Evolutionary conservation across 2,797 vertebrate species (phyloP), one percentile per base, ranked within the genome.

Genomic region (Clarias platycephalus): DNA sequence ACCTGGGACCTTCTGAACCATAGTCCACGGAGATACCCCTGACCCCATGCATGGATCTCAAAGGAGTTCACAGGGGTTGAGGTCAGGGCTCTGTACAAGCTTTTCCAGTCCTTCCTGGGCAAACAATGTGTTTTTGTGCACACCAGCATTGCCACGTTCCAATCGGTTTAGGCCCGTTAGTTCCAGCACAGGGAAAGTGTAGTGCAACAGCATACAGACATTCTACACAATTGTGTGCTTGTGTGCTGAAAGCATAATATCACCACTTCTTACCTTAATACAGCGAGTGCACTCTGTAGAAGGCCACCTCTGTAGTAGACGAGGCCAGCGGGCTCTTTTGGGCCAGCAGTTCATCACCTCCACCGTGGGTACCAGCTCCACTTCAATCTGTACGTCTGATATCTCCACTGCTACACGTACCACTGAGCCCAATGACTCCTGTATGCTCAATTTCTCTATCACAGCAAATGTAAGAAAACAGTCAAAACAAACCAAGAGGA

Each of bases 331-430:
- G 81, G 93, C 93, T 88, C 94, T 96, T 86, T 92, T 88, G 0
- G 94, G 93, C 95, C 96, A 96, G 90, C 89, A 89, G 12, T 93
- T 94, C 86, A 95, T 94, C 80, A 96, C 93, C 89, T 96, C 95
- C 86, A 96, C 91, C 0, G 93, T 80, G 12, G 95, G 96, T 28
- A 91, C 93, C 88, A 97, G 90, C 86, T 96, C 94, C 55, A 94
- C 91, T 55, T 96, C 95, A 0, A 95, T 93, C 37, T 88, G 94
- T 68, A 86, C 89, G 37, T 89, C 83, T 4, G 93, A 91, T 0
- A 95, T 97, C 92, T 96, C 95, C 91, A 97, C 87, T 15, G 93
- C 93, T 88, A 96, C 90, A 18, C 90, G 88, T 2, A 95, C 91
- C 4, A 91, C 89, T 0, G 94, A 84, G 63, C 92, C 91, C 81